Conservation (phyloP, 2,797 vertebrate species). For the Microctenopoma lineatum region DNA sequence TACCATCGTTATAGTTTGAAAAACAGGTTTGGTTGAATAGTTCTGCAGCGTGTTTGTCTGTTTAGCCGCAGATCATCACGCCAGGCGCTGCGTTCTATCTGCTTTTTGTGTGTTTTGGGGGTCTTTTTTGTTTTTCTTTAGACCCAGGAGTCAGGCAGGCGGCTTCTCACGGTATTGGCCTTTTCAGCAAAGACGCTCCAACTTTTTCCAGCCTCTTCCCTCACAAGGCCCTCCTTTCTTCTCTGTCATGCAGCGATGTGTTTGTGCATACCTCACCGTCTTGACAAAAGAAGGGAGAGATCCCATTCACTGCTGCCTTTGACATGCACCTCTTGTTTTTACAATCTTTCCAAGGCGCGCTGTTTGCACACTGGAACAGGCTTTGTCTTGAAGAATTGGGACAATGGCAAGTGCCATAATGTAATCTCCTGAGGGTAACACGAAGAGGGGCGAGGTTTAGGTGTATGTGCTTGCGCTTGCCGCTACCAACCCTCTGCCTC, state of each 20-base stretch:
- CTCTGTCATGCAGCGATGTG: slow-evolving; percentile 86
- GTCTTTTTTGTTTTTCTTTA: slow-evolving; percentile 58
- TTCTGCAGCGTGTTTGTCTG: neutral
- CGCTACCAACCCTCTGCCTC: slow-evolving; percentile 43
- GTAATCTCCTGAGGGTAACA: slow-evolving; percentile 74
- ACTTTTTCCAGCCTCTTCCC: slow-evolving; percentile 63
- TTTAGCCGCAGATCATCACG: slow-evolving; percentile 25
- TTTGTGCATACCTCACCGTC: slow-evolving; percentile 89
- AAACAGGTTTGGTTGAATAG: slow-evolving; percentile 5
- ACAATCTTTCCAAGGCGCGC: slow-evolving; percentile 72
- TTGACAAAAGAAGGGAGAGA: slow-evolving; percentile 73
- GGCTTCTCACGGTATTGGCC: slow-evolving; percentile 73
- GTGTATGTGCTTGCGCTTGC: slow-evolving; percentile 76
- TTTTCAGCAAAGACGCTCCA: slow-evolving; percentile 75
- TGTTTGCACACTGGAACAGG: slow-evolving; percentile 76
- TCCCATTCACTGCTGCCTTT: slow-evolving; percentile 77
- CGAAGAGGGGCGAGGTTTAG: slow-evolving; percentile 67
- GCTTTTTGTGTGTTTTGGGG: slow-evolving; percentile 48
- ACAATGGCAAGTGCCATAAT: slow-evolving; percentile 74
- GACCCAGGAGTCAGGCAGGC: slow-evolving; percentile 58
- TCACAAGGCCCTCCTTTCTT: slow-evolving; percentile 85
- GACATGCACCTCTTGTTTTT: slow-evolving; percentile 82
- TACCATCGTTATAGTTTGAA: neutral
- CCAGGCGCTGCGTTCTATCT: slow-evolving; percentile 46
- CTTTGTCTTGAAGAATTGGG: slow-evolving; percentile 76